phyloP scores from a whole-genome alignment of 2,888 invertebrate genomes.

The Linnaemya tessellans region DNA sequence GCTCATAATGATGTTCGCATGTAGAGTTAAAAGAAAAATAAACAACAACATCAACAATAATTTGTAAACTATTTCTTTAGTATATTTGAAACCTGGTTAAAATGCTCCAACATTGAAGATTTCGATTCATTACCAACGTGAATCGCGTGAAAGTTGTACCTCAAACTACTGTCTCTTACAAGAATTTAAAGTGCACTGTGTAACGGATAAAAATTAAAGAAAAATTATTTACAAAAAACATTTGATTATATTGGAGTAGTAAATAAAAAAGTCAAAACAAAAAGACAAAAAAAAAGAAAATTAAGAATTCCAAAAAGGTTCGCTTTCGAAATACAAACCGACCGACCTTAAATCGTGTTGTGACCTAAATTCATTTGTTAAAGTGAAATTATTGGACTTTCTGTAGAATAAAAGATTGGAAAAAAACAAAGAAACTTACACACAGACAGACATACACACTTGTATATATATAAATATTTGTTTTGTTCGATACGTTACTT shows the following conservation, averaged over 20 bases:
- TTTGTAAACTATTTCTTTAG: slow-evolving; percentile 74
- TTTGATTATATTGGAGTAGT: slow-evolving; percentile 16
- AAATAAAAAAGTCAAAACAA: slow-evolving; percentile 30
- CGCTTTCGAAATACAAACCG: slow-evolving; percentile 38
- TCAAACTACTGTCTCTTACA: slow-evolving; percentile 47
- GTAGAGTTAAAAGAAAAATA: slow-evolving; percentile 37
- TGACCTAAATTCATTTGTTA: slow-evolving; percentile 66
- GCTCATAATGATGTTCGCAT: slow-evolving; percentile 46
- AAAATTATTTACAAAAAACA: slow-evolving; percentile 33
- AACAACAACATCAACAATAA: slow-evolving; percentile 23
- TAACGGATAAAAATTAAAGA: slow-evolving; percentile 4
- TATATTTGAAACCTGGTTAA: slow-evolving; percentile 77
- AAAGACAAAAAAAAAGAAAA: too few relatives aligned
- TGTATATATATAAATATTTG: too few relatives aligned
- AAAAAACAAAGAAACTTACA: slow-evolving; percentile 39
- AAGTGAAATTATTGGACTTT: slow-evolving; percentile 61
- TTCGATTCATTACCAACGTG: slow-evolving; percentile 82
- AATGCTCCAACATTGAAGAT: slow-evolving; percentile 78
- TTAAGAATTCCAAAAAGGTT: slow-evolving; percentile 66
- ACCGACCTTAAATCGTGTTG: slow-evolving; percentile 32
- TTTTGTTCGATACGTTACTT: slow-evolving; percentile 60
- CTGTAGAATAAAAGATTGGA: slow-evolving; percentile 4
- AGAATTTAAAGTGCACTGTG: slow-evolving; percentile 36
- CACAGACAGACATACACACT: slow-evolving; percentile 56
- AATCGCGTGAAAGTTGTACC: slow-evolving; percentile 83